These are phyloP conservation scores for Emydoidea blandingii DNA, from an alignment of 2,797 vertebrate species.

Conservation along the genomic window DNA sequence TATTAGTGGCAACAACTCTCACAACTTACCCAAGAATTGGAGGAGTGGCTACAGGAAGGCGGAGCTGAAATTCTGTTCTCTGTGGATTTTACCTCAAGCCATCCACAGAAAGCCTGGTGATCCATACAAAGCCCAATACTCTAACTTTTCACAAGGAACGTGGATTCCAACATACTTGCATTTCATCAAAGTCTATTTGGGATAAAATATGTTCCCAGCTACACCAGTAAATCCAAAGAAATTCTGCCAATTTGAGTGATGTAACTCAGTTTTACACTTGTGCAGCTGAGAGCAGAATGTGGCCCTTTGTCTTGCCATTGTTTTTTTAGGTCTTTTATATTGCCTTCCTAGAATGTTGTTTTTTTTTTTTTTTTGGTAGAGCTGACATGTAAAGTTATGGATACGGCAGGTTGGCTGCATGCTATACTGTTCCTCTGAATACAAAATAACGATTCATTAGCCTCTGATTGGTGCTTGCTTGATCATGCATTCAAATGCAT, in stretches of 20 bases:
- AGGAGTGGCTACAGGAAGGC: not conserved
- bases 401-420: constrained; percentile 5
- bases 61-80: not conserved
- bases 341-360: not conserved
- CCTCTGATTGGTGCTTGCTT: not conserved
- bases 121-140: not conserved
- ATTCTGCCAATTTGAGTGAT: not conserved
- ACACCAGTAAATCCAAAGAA: not conserved
- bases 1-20: not conserved
- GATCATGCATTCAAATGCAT: not conserved
- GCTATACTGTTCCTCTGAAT: not conserved
- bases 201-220: not conserved
- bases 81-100: not conserved
- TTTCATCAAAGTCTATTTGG: not conserved
- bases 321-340: not conserved
- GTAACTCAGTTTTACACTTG: not conserved
- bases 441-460: not conserved
- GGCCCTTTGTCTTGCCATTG: not conserved
- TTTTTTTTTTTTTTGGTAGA: not conserved
- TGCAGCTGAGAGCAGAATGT: not conserved
- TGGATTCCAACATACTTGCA: not conserved
- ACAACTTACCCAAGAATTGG: not conserved
- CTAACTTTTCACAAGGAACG: not conserved
- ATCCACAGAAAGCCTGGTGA: not conserved
- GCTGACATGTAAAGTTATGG: not conserved